Conservation (phyloP, 1,140 invertebrate species). For the Teleogryllus occipitalis region DNA sequence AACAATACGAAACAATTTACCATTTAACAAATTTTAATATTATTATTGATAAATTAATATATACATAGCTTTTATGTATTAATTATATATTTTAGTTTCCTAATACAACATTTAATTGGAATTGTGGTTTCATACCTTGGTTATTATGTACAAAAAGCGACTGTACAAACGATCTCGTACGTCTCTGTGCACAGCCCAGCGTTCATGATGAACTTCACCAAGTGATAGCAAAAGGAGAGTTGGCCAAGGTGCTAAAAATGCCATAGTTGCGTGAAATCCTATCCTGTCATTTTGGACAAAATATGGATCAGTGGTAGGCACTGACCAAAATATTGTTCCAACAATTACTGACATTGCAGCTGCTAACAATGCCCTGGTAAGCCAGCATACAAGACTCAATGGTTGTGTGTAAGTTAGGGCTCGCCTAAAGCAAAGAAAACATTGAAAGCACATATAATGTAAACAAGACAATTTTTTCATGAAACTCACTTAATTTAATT, state of each 20-base stretch:
- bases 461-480: neutral
- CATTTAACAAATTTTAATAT: too few species aligned
- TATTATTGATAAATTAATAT: too few species aligned
- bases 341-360: slow-evolving; percentile 70
- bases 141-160: slow-evolving; percentile 64
- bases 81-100: too few species aligned
- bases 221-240: slow-evolving; percentile 57
- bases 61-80: too few species aligned
- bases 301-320: slow-evolving; percentile 63
- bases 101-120: neutral
- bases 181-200: slow-evolving; percentile 65
- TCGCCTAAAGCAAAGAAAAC: slow-evolving; percentile 42
- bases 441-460: neutral
- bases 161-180: slow-evolving; percentile 70
- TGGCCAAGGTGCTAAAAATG: slow-evolving; percentile 69
- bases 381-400: slow-evolving; percentile 68
- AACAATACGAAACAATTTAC: too few species aligned
- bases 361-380: slow-evolving; percentile 65
- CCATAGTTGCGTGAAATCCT: slow-evolving; percentile 75
- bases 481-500: neutral
- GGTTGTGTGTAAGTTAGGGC: slow-evolving; percentile 76
- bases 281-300: slow-evolving; percentile 58
- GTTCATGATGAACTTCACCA: slow-evolving; percentile 56
- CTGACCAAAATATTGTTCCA: slow-evolving; percentile 84
- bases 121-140: slow-evolving; percentile 51